Conservation (phyloP, 2,888 invertebrate genomes). For the Anthrax anthrax region DNA sequence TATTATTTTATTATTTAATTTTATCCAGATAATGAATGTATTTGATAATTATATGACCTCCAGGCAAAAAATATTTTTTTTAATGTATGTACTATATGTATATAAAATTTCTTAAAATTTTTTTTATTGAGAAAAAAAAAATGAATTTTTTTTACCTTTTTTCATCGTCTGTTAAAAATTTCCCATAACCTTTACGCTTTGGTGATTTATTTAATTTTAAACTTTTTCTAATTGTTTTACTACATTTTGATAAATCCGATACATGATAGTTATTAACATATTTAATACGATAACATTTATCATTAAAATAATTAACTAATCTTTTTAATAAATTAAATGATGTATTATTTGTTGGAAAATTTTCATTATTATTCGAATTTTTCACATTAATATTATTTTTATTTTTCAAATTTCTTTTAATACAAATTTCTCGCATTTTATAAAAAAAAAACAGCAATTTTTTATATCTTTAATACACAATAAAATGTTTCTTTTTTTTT, state of each 20-base stretch:
- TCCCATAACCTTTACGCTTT: slow-evolving; percentile 43
- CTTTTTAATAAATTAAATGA: slow-evolving; percentile 11
- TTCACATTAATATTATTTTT: background rate
- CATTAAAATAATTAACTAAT: slow-evolving; percentile 13
- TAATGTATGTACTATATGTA: no score
- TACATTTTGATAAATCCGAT: slow-evolving; percentile 14
- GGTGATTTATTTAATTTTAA: slow-evolving; percentile 36
- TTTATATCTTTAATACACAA: no score
- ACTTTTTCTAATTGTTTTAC: slow-evolving; percentile 21
- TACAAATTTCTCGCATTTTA: no score
- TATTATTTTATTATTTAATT: no score
- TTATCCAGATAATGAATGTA: no score
- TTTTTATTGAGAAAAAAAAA: no score
- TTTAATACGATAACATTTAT: slow-evolving; percentile 13
- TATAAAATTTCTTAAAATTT: no score
- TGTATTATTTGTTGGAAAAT: background rate
- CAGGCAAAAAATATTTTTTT: no score
- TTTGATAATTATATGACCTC: no score
- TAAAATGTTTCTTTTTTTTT: no score
- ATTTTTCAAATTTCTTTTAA: background rate
- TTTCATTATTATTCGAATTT: background rate
- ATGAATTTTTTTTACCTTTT: slow-evolving; percentile 42
- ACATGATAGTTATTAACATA: slow-evolving; percentile 11
- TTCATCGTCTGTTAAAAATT: slow-evolving; percentile 55
- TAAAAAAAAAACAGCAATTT: no score